These are phyloP conservation scores for Falco peregrinus DNA, from an alignment of 2,797 vertebrate genomes.

Conservation along the genomic window DNA sequence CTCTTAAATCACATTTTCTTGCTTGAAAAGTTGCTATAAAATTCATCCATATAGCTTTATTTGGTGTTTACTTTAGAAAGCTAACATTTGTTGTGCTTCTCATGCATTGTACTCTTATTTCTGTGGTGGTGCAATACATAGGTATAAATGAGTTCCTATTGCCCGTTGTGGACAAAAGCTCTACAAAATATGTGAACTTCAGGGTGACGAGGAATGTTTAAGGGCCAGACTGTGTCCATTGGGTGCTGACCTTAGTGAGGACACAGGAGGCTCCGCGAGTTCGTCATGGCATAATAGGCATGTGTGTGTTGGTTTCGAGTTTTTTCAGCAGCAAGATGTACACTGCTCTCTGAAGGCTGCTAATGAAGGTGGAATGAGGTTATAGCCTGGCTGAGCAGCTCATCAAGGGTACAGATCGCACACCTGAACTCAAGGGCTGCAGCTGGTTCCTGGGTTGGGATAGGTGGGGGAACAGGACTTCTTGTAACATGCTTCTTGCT, in stretches of 20 bases:
- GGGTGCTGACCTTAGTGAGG: neutral
- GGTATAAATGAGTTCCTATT: neutral
- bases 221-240: neutral
- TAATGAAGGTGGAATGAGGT: neutral
- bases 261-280: neutral
- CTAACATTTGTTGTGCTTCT: neutral
- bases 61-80: neutral
- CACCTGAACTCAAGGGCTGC: neutral
- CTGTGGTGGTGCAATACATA: neutral
- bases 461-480: neutral
- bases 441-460: neutral
- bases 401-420: neutral
- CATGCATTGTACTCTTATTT: neutral
- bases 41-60: neutral
- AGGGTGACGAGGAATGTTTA: neutral
- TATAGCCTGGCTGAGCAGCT: neutral
- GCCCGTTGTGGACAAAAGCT: neutral
- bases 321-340: neutral
- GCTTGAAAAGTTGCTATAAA: neutral
- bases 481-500: neutral
- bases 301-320: neutral
- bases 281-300: neutral
- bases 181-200: neutral
- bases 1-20: neutral
- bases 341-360: neutral